These are phyloP conservation scores for Dorcus hopei DNA, from an alignment of 2,888 invertebrate species.

Conservation along the genomic window DNA sequence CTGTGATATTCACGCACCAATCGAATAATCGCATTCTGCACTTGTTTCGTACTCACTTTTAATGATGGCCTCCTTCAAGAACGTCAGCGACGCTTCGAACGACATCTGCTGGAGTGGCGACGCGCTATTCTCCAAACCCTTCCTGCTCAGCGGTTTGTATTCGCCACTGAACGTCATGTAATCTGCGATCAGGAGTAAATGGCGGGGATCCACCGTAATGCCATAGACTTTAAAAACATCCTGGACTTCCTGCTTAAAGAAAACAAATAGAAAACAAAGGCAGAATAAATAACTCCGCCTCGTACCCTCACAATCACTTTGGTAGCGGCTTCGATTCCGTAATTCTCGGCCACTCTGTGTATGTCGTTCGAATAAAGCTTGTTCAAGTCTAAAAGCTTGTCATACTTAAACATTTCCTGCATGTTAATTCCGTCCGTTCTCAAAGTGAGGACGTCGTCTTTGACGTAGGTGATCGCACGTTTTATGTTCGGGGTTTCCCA, in stretches of 20 bases:
- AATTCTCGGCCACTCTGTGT: constrained; percentile 82
- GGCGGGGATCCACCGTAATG: constrained; percentile 91
- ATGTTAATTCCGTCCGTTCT: constrained; percentile 97
- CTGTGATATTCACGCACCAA: constrained; percentile 47
- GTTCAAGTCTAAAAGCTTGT: constrained; percentile 74
- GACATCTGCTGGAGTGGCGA: constrained; percentile 98
- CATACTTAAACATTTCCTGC: constrained; percentile 82
- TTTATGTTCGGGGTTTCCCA: constrained; percentile 78
- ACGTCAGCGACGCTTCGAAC: constrained; percentile 89
- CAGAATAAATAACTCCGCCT: background rate
- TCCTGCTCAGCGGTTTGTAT: constrained; percentile 86
- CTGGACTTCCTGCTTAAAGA: constrained; percentile 69
- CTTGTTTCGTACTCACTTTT: constrained; percentile 47
- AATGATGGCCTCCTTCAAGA: constrained; percentile 75
- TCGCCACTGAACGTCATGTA: constrained; percentile 96
- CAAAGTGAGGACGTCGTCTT: constrained; percentile 61
- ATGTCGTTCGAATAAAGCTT: constrained; percentile 91
- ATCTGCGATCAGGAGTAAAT: constrained; percentile 90
- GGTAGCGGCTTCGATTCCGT: constrained; percentile 95
- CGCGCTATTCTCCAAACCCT: constrained; percentile 84
- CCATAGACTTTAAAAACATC: constrained; percentile 97
- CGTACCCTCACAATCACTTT: constrained; percentile 78
- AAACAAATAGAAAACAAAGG: constrained; percentile 1
- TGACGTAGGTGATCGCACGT: constrained; percentile 77
- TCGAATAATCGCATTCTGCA: no score